Evolutionary conservation across 2,888 invertebrate genomes (phyloP), one percentile per base, ranked within the genome.

Genomic region (Argyresthia albistria): DNA sequence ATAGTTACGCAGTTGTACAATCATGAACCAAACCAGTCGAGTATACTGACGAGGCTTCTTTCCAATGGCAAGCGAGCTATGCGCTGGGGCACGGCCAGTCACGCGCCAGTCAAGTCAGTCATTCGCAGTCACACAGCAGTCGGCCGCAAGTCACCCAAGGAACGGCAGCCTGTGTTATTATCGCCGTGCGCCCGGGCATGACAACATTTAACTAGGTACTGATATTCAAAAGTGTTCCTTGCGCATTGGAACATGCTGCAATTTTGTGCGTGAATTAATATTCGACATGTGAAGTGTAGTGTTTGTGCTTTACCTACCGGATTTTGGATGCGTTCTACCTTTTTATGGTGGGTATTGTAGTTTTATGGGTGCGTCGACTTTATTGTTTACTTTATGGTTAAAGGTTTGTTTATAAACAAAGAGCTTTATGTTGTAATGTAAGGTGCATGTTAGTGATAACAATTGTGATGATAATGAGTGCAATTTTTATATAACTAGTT

Each of bases 271-370:
- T 25, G 25, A 25, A 6, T 2, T 4, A 47, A 47, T 46, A 46
- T 35, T 25, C 47, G 35, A 25, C 12, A 35, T 48, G 58, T 55
- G 51, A 49, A 50, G 50, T 47, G 39, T 51, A 50, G 53, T 53
- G 55, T 56, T 55, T 56, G 46, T 60, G 65, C 69, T 67, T 66
- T 65, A 45, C 4, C 10, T 6, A 11, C 46, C 10, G 42, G 16
- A 52, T 47, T 52, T 25, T 15, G 36, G 60, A 64, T 68, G 64
- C 69, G 61, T 66, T 71, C 75, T 67, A 65, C 63, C 67, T 77
- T 76, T 77, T 73, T 73, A 76, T 69, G 77, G 83, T 82, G 43
- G 53, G 58, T 66, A 58, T 65, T 66, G 10, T 63, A 61, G 58
- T 62, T 67, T 61, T 65, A 64, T 70, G 60, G 54, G 61, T 62